phyloP scores from a whole-genome alignment of 1,140 invertebrate species.

The Planococcus citri region DNA sequence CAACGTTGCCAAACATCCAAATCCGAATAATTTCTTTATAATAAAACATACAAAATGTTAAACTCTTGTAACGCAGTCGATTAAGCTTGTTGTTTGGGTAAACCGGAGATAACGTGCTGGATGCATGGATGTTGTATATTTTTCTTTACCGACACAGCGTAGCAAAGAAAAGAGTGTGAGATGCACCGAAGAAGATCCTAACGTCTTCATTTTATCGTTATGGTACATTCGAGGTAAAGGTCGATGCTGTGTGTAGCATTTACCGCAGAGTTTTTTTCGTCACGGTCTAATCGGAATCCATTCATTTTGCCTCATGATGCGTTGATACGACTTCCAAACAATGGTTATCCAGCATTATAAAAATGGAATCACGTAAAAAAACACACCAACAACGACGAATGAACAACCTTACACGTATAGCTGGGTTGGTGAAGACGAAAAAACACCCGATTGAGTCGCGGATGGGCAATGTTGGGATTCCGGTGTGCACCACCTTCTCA shows the following conservation, averaged over 20 bases:
- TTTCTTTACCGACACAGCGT: too few species aligned
- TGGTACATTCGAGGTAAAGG: background rate
- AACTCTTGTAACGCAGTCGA: too few species aligned
- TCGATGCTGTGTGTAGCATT: background rate
- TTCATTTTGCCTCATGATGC: background rate
- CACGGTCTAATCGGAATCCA: constrained; percentile 11
- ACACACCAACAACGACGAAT: background rate
- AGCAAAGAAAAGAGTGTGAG: background rate
- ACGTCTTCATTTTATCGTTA: constrained; percentile 7
- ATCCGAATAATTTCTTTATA: too few species aligned
- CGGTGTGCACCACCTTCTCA: background rate
- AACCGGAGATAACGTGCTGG: too few species aligned
- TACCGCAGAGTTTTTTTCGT: background rate
- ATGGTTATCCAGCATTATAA: background rate
- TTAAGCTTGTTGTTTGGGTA: too few species aligned
- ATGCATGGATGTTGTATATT: too few species aligned
- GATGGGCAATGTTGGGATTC: background rate
- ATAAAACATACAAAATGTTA: too few species aligned
- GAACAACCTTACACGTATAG: background rate
- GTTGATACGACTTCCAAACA: background rate
- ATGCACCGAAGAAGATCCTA: background rate
- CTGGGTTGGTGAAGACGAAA: background rate
- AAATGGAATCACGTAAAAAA: background rate
- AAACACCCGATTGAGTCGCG: background rate
- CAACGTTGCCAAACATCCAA: too few species aligned